Evolutionary conservation across 2,888 invertebrate species (phyloP).

Genomic region (Dryomyza anilis): DNA sequence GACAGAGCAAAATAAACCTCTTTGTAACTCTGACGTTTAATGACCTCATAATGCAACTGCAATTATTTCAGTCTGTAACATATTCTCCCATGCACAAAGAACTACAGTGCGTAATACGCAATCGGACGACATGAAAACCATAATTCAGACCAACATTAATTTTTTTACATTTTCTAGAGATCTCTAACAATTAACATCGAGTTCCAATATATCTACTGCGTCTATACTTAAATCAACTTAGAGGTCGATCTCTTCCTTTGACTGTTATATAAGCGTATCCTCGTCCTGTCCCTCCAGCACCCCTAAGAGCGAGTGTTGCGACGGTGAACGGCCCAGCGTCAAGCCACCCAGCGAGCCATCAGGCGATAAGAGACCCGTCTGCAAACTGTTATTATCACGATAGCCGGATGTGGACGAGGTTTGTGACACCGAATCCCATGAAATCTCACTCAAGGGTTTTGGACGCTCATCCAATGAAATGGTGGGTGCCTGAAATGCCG

Average conservation of each 20-base stretch:
- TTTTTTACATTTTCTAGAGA: too few species aligned
- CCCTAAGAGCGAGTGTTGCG: slow-evolving; percentile 77
- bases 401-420: slow-evolving; percentile 88
- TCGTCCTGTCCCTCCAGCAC: slow-evolving; percentile 83
- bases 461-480: slow-evolving; percentile 47
- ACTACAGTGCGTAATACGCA: too few species aligned
- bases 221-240: neutral
- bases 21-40: too few species aligned
- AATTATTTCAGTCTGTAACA: too few species aligned
- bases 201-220: neutral
- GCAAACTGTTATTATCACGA: slow-evolving; percentile 70
- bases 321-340: slow-evolving; percentile 72
- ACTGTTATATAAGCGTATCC: slow-evolving; percentile 78
- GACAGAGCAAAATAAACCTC: too few species aligned
- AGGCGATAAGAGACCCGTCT: slow-evolving; percentile 60
- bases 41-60: too few species aligned
- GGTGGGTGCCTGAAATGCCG: slow-evolving; percentile 41
- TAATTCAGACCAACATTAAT: too few species aligned
- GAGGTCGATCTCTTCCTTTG: slow-evolving; percentile 41
- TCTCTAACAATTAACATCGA: neutral
- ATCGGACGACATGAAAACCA: too few species aligned
- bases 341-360: slow-evolving; percentile 69
- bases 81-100: too few species aligned
- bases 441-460: slow-evolving; percentile 67
- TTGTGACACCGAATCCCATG: slow-evolving; percentile 82